Base-by-base conservation (phyloP, 2,888 invertebrate species). In the Hemistola chrysoprasaria region DNA sequence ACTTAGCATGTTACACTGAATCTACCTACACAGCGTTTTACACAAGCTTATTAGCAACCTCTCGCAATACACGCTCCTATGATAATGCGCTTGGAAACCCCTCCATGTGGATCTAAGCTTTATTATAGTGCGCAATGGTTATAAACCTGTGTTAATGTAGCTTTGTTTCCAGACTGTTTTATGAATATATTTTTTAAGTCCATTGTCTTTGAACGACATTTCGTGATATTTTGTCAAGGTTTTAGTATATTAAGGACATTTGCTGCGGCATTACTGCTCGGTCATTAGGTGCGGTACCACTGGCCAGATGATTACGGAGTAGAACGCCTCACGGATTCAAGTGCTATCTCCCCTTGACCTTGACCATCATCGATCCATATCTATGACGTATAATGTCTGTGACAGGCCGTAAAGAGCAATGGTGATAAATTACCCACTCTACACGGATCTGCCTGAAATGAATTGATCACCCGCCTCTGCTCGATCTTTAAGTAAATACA, bases 361-460 rank as follows among this genome's bases (percentile, higher is more conserved):
- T 85, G 76, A 50, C 57, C 62, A 61, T 68, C 65, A 74, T 71
- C 65, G 74, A 75, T 86, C 83, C 71, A 83, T 83, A 78, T 63
- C 52, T 52, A 54, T 80, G 73, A 79, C 75, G 48, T 47, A 25
- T 52, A 55, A 47, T 46, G 48, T 51, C 48, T 58, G 45, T 56
- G 48, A 55, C 50, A 52, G 45, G 33, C 47, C 33, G 43, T 55
- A 52, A 51, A 47, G 33, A 56, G 55, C 44, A 47, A 58, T 63
- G 40, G 54, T 74, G 71, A 78, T 71, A 65, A 74, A 75, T 74
- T 56, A 63, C 58, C 65, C 61, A 59, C 59, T 50, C 39, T 39
- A 52, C 42, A 50, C 51, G 8, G 47, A 59, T 66, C 55, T 61
- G 61, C 65, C 65, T 62, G 54, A 44, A 53, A 46, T 47, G 32